phyloP scores from a whole-genome alignment of 2,113 vertebrate genomes.

The Grantiella picta region DNA sequence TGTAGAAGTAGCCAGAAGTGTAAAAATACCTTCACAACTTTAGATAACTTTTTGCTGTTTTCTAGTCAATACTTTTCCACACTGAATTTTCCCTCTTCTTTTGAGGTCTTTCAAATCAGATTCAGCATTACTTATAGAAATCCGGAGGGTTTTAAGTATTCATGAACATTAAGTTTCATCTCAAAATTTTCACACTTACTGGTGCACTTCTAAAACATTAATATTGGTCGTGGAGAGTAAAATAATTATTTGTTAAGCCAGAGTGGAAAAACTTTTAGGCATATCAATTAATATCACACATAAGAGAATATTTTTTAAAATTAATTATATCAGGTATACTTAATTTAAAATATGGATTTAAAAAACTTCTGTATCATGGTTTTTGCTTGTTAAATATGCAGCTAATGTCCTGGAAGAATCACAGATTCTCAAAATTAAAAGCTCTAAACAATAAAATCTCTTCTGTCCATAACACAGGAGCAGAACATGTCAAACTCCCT shows the following conservation, averaged over 20 bases:
- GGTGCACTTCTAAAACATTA: not conserved
- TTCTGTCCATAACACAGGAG: not conserved
- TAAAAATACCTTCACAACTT: not conserved
- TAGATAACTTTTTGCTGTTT: not conserved
- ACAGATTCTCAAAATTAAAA: not conserved
- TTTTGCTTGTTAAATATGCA: not conserved
- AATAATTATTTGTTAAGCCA: not conserved
- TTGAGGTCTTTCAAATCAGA: not conserved
- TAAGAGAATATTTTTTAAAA: not conserved
- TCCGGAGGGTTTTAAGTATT: rapidly evolving
- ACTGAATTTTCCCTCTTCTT: not conserved
- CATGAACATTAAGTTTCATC: not conserved
- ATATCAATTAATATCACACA: not conserved
- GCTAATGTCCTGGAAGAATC: not conserved
- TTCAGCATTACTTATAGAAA: not conserved
- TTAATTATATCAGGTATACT: not conserved
- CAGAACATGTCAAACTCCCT: rapidly evolving
- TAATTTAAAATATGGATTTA: not conserved
- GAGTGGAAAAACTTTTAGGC: not conserved
- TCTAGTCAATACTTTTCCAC: not conserved
- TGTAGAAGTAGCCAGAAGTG: rapidly evolving
- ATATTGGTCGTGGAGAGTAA: not conserved
- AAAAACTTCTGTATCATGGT: not conserved
- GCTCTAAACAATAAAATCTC: not conserved
- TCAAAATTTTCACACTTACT: not conserved